phyloP scores from a whole-genome alignment of 2,797 vertebrate genomes.

The Rhyacichthys aspro region DNA sequence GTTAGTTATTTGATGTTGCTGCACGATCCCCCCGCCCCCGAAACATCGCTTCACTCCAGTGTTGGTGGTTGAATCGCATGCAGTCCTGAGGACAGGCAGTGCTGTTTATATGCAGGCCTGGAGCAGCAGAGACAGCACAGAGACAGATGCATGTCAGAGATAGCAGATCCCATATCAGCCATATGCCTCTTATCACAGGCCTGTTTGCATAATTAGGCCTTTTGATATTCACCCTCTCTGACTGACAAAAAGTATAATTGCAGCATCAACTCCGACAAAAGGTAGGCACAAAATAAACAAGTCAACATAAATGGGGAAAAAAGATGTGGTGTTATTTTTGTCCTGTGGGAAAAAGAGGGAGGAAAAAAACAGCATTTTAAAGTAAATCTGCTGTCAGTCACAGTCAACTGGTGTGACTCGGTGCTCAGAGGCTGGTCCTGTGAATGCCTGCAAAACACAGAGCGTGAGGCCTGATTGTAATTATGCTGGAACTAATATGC shows the following conservation, averaged over 20 bases:
- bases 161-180: constrained; percentile 83
- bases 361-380: constrained; percentile 70
- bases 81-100: constrained; percentile 78
- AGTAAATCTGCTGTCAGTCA: constrained; percentile 83
- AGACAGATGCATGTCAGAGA: constrained; percentile 87
- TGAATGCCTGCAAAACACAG: constrained; percentile 81
- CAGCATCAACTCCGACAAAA: constrained; percentile 82
- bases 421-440: constrained; percentile 80
- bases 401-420: constrained; percentile 84
- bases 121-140: constrained; percentile 79
- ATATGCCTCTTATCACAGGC: constrained; percentile 77
- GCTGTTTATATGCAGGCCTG: constrained; percentile 82
- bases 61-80: constrained; percentile 78
- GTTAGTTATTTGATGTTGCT: constrained; percentile 83
- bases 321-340: constrained; percentile 81
- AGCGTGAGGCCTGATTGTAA: constrained; percentile 85
- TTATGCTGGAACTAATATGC: constrained; percentile 89
- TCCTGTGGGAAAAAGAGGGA: constrained; percentile 75
- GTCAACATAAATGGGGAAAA: constrained; percentile 81
- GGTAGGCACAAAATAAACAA: constrained; percentile 83
- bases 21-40: constrained; percentile 57
- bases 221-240: constrained; percentile 77
- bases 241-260: constrained; percentile 86
- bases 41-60: constrained; percentile 74
- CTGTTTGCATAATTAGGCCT: constrained; percentile 81